Conservation (phyloP, 2,888 invertebrate genomes). For the Aphidius colemani region DNA sequence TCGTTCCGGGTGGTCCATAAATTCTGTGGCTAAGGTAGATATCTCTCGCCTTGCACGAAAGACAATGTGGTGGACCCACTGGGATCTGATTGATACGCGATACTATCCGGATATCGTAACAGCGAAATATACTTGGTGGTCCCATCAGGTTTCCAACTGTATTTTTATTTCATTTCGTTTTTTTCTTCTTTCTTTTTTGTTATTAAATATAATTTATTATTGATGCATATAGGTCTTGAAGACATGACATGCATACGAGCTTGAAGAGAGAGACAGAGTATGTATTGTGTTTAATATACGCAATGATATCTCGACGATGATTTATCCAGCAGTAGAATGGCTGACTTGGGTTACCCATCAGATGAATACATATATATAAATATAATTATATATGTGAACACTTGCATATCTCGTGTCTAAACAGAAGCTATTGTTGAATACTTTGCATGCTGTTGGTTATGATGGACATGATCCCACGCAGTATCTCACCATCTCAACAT, state of each 20-base stretch:
- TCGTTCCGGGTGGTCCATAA: constrained; percentile 54
- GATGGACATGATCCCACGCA: constrained; percentile 55
- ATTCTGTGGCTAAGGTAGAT: constrained; percentile 35
- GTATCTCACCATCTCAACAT: constrained; percentile 34
- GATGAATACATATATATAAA: constrained; percentile 44
- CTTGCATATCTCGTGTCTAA: constrained; percentile 41
- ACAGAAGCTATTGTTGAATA: constrained; percentile 59
- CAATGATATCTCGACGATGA: constrained; percentile 60
- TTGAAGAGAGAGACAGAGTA: neutral
- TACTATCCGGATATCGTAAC: constrained; percentile 51
- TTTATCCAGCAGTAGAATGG: constrained; percentile 59
- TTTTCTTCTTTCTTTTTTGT: neutral
- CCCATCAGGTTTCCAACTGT: constrained; percentile 14
- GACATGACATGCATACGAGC: constrained; percentile 12
- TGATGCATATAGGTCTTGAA: constrained; percentile 6
- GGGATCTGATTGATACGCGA: constrained; percentile 57
- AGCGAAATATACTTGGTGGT: constrained; percentile 43
- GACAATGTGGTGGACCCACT: constrained; percentile 50
- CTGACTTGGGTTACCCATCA: constrained; percentile 44
- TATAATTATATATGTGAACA: constrained; percentile 47
- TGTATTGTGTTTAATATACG: constrained; percentile 31
- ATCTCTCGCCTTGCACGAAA: constrained; percentile 52
- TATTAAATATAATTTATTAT: neutral
- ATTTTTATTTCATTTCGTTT: neutral
- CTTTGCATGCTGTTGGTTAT: constrained; percentile 40